Percentiles rank a stretch among this genome's conserved stretches.
Conservation (phyloP, 2,888 invertebrate genomes). For the Eristalinus aeneus region DNA sequence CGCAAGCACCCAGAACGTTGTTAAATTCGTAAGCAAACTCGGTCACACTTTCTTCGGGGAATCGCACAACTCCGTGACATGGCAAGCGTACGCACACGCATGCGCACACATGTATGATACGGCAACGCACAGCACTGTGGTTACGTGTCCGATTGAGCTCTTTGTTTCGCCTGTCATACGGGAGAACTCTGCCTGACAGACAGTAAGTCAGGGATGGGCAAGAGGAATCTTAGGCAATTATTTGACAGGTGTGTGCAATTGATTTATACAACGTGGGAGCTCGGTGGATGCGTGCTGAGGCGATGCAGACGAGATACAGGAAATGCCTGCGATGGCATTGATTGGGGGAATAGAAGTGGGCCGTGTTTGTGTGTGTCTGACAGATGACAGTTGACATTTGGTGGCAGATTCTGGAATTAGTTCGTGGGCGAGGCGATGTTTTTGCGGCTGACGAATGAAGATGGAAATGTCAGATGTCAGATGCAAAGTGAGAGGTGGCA, state of each 20-base stretch:
- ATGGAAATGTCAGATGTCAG: too few relatives aligned
- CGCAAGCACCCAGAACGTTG: neutral
- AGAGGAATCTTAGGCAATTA: conserved; percentile 46
- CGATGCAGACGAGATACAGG: conserved; percentile 36
- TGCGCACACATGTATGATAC: conserved; percentile 4
- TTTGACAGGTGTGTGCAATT: conserved; percentile 62
- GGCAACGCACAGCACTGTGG: neutral
- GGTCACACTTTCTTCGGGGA: conserved; percentile 70
- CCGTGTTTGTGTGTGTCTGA: neutral
- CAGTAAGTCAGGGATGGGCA: conserved; percentile 17
- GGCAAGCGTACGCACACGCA: conserved; percentile 22
- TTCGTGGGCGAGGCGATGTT: neutral
- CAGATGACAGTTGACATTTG: neutral
- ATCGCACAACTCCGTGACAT: conserved; percentile 54
- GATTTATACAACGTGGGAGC: conserved; percentile 30
- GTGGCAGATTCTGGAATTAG: neutral
- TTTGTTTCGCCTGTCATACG: conserved; percentile 43
- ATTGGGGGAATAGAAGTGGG: neutral
- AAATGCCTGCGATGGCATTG: conserved; percentile 13
- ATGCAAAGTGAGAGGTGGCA: too few relatives aligned
- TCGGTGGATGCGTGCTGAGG: conserved; percentile 33
- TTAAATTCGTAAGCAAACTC: conserved; percentile 65
- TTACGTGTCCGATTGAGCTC: conserved; percentile 42
- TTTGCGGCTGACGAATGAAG: too few relatives aligned
- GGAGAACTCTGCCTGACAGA: neutral